phyloP scores from a whole-genome alignment of 2,113 vertebrate genomes.

The Herpailurus yagouaroundi region DNA sequence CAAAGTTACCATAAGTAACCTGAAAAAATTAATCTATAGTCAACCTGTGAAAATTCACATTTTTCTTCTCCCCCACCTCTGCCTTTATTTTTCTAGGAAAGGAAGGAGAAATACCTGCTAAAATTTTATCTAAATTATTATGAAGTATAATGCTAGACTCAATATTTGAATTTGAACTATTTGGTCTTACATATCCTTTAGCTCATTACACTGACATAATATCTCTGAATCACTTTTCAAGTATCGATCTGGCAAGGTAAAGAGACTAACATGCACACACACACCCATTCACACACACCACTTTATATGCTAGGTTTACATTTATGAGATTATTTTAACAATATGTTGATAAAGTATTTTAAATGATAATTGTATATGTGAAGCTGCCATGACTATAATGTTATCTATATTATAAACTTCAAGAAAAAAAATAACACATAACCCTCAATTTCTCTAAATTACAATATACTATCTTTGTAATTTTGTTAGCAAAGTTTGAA shows the following conservation, averaged over 20 bases:
- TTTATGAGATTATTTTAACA: background rate
- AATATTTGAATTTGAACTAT: background rate
- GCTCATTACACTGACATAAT: background rate
- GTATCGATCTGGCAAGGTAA: background rate
- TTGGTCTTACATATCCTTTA: background rate
- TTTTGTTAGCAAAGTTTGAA: background rate
- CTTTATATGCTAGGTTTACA: background rate
- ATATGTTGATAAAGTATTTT: background rate
- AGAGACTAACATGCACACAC: background rate
- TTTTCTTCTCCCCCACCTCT: background rate
- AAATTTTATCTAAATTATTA: background rate
- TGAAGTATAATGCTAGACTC: background rate
- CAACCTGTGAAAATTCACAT: background rate
- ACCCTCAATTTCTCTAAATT: background rate
- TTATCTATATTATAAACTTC: background rate
- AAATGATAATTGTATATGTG: background rate
- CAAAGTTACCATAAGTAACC: background rate
- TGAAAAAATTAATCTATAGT: background rate
- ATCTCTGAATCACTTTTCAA: background rate
- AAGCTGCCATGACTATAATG: background rate
- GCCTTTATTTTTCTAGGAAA: background rate
- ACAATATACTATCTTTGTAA: background rate
- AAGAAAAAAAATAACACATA: background rate
- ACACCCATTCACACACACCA: accelerated
- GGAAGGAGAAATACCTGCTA: background rate